Base-by-base conservation (phyloP, 2,113 vertebrate genomes). In the Tachysurus vachellii region DNA sequence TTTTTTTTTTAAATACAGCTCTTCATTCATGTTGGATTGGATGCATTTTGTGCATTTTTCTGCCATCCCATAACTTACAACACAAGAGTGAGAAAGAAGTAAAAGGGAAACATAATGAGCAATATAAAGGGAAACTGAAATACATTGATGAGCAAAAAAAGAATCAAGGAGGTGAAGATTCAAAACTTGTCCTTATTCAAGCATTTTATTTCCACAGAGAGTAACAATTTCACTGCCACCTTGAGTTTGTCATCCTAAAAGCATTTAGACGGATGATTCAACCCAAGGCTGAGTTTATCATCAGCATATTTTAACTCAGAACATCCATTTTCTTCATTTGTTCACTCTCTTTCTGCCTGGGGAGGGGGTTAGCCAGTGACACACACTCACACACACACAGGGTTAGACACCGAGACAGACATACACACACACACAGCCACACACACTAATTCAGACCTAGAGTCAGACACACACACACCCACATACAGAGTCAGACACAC, bases 201-300 rank as follows among this genome's bases (percentile, higher is more conserved):
- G 21, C 44, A 13, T 50, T 76, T 53, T 53, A 50, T 50, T 75
- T 75, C 19, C n/a, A 36, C 36, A 31, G n/a, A 5, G 47, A 83
- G 28, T 21, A 53, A 68, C 10, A 17, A 47, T 31, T 28, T 7
- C n/a, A 8, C 31, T 56, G 59, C 82, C 53, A 56, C 54, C 88
- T 85, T 36, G 31, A 75, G 61, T 53, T 53, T 61, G 70, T 85
- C 42, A 56, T 80, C 80, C 54, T 82, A 59, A 76, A 83, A 89
- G 56, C 62, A 50, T 73, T 82, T 85, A 47, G 76, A 76, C 64
- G 85, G 82, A 56, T 80, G 76, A 80, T 82, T 85, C 57, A 42
- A 44, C 23, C 44, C 71, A 75, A 75, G 71, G 44, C 44, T 50
- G 73, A 83, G 82, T 80, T 64, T 44, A 83, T 59, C 61, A 64